Percentiles rank a stretch among this genome's conserved stretches.
Evolutionary conservation across 1,140 invertebrate species (phyloP).

Genomic region (Heliothis subflexa): DNA sequence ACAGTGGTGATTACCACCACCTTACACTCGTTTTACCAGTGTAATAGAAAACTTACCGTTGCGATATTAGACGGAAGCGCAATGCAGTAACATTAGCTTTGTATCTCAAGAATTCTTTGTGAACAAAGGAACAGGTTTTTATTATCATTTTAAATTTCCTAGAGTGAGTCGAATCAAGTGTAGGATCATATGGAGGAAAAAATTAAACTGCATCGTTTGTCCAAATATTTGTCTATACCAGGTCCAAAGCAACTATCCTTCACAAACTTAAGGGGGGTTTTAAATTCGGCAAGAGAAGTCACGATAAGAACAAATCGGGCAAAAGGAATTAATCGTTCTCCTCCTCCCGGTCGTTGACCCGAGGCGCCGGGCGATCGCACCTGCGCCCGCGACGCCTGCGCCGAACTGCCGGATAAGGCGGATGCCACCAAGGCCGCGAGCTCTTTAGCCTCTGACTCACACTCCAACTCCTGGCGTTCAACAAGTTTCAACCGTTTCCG

Average conservation of each 20-base stretch:
- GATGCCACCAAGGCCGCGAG: slow-evolving; percentile 59
- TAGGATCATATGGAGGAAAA: not conserved
- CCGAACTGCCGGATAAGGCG: slow-evolving; percentile 56
- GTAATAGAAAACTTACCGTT: slow-evolving; percentile 30
- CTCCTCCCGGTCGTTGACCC: slow-evolving; percentile 56
- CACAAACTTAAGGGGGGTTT: not conserved
- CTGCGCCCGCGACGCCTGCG: slow-evolving; percentile 55
- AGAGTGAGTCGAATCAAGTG: not conserved
- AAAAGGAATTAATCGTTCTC: slow-evolving; percentile 53
- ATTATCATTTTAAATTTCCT: not conserved
- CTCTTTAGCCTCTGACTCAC: slow-evolving; percentile 59
- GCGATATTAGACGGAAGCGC: slow-evolving; percentile 39
- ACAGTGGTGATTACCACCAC: slow-evolving; percentile 27
- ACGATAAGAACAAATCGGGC: slow-evolving; percentile 36
- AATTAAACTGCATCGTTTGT: too few relatives aligned
- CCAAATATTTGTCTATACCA: too few relatives aligned
- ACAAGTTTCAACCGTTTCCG: slow-evolving; percentile 39
- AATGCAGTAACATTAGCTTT: slow-evolving; percentile 39
- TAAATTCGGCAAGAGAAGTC: not conserved
- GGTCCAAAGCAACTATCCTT: too few relatives aligned
- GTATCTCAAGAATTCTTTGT: slow-evolving; percentile 1
- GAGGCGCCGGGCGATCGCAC: slow-evolving; percentile 56
- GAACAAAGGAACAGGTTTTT: not conserved
- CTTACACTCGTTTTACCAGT: slow-evolving; percentile 28
- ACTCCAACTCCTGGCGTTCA: slow-evolving; percentile 30